Evolutionary conservation across 2,888 invertebrate species (phyloP).

Genomic region (Drosophila pseudotakahashii): DNA sequence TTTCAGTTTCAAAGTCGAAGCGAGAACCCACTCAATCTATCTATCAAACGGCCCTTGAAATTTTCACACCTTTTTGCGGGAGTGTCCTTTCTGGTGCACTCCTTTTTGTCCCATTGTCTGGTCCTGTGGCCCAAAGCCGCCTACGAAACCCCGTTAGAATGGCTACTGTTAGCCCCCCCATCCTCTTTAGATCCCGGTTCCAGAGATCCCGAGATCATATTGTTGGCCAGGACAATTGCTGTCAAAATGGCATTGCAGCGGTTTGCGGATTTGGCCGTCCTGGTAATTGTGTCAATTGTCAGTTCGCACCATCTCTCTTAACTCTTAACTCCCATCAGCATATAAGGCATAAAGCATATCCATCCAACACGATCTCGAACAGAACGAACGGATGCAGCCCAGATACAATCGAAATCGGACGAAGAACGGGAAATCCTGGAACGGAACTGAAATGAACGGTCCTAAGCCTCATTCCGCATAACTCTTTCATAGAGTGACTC

Average conservation of each 20-base stretch:
- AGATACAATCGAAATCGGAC: constrained; percentile 62
- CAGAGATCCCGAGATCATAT: constrained; percentile 22
- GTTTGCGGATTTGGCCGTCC: constrained; percentile 26
- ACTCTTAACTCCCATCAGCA: background rate
- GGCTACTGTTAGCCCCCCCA: constrained; percentile 11
- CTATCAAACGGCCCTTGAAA: constrained; percentile 63
- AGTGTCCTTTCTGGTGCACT: constrained; percentile 11
- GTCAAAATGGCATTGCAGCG: constrained; percentile 59
- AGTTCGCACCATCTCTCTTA: constrained; percentile 62
- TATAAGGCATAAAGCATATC: constrained; percentile 5
- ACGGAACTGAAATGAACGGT: constrained; percentile 23
- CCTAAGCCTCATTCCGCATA: constrained; percentile 55
- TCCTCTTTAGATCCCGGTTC: background rate
- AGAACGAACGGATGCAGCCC: constrained; percentile 49
- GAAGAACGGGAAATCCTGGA: constrained; percentile 26
- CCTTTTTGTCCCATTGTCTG: constrained; percentile 10
- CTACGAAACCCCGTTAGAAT: constrained; percentile 59
- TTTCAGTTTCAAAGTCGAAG: too few species aligned
- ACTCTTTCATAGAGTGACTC: constrained; percentile 69
- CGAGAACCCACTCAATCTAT: constrained; percentile 54
- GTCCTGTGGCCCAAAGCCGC: constrained; percentile 24
- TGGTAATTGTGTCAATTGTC: constrained; percentile 76
- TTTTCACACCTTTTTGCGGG: constrained; percentile 55
- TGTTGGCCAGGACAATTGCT: constrained; percentile 63
- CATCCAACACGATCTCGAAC: background rate